Percentiles rank a stretch among this genome's conserved stretches.
Conservation (phyloP, 2,888 invertebrate genomes). For the Rhodophaea formosa region DNA sequence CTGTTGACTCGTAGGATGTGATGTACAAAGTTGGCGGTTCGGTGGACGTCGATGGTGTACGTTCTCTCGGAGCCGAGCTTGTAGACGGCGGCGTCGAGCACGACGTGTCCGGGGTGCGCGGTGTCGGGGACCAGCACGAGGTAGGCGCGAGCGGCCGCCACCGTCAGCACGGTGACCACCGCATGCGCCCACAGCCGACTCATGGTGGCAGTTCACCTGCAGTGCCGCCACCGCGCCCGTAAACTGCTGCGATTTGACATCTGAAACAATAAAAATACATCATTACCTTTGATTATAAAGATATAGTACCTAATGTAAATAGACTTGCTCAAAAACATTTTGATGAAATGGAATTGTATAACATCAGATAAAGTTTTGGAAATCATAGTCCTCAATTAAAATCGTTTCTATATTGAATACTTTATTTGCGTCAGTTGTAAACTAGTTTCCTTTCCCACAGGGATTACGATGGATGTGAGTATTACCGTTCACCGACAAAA, state of each 20-base stretch:
- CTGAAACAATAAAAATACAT: slow-evolving; percentile 44
- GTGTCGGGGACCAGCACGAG: slow-evolving; percentile 82
- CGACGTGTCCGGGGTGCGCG: slow-evolving; percentile 83
- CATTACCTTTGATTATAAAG: too few relatives aligned
- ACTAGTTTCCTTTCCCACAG: neutral
- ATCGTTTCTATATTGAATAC: too few relatives aligned
- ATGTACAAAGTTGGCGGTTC: slow-evolving; percentile 91
- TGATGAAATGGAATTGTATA: too few relatives aligned
- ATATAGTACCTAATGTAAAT: too few relatives aligned
- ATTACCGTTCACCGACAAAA: neutral
- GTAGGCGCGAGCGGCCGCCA: slow-evolving; percentile 68
- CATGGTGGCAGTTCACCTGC: slow-evolving; percentile 65
- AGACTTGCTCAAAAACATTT: too few relatives aligned
- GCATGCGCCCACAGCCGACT: slow-evolving; percentile 52
- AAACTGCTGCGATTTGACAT: slow-evolving; percentile 53
- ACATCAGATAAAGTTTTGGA: too few relatives aligned
- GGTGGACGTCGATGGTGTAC: slow-evolving; percentile 89
- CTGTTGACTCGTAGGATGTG: slow-evolving; percentile 88
- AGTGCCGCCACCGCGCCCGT: slow-evolving; percentile 65
- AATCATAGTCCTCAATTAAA: too few relatives aligned
- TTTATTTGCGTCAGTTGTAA: neutral
- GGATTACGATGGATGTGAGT: neutral
- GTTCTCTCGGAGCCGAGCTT: slow-evolving; percentile 89
- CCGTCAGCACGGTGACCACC: slow-evolving; percentile 49
- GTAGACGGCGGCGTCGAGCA: slow-evolving; percentile 90